Base-by-base conservation (phyloP, 2,888 invertebrate genomes). In the Chalcis sispes region DNA sequence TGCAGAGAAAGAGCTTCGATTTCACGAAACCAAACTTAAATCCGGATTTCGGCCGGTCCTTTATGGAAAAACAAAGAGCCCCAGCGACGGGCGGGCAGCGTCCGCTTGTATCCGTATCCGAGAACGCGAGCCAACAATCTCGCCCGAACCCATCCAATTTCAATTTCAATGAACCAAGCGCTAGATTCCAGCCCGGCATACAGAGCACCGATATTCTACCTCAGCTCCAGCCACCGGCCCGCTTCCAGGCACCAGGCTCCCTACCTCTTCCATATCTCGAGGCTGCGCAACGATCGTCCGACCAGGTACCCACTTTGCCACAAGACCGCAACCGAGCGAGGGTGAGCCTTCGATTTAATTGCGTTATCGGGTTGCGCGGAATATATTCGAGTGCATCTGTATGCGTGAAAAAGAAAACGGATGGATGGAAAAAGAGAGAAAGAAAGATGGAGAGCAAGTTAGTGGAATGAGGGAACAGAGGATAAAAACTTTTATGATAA, bases 111-210 rank as follows among this genome's bases (percentile, higher is more conserved):
- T 50, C 20, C 46, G 18, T 1, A 13, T 20, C 29, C 25, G 2
- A 13, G 40, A 27, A 3, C 13, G 15, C 23, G 15, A 36, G 15
- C 15, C 36, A 10, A 50, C 42, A 61, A 40, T 52, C 7, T 15
- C 54, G 13, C 15, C n/a, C 50, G 29, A 40, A 48, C 15, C 62
- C 48, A 48, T 61, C 42, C 65, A 66, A 71, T 71, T 75, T 71
- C 70, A 65, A 75, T 61, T 70, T 71, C 70, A 70, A 71, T 32
- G 75, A 65, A 25, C 25, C 59, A 1, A 8, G 54, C 2, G 50
- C 64, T 18, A 48, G 8, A 46, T 25, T 48, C n/a, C 48, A 18
- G n/a, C 0, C 5, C 3, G 2, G 18, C 40, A 42, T 42, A 42
- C 42, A 42, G 8, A 50, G 50, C 23, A 23, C 18, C 3, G 50